phyloP scores from a whole-genome alignment of 1,140 invertebrate species.

The Panagrolaimus sp. region DNA sequence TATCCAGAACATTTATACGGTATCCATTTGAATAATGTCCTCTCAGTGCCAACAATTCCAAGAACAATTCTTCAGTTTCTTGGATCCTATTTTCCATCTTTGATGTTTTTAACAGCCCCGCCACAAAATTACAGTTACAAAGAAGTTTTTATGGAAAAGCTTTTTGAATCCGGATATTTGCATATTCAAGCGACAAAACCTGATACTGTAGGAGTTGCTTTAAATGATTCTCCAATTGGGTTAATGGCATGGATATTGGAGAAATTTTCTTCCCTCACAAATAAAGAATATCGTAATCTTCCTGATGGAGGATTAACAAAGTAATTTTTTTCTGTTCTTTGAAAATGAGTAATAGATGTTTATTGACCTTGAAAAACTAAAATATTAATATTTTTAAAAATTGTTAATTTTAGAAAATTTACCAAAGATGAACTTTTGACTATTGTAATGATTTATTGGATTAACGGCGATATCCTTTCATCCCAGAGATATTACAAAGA shows the following conservation, averaged over 20 bases:
- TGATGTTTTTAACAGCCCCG: background rate
- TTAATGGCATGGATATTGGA: slow-evolving; percentile 9
- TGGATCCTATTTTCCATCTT: background rate
- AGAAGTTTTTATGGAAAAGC: background rate
- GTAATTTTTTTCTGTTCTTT: too few species aligned
- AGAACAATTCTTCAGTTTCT: slow-evolving; percentile 32
- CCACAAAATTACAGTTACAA: background rate
- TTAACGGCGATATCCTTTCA: background rate
- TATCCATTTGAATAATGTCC: slow-evolving; percentile 69
- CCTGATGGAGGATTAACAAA: background rate
- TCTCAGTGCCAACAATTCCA: slow-evolving; percentile 58
- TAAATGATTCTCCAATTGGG: slow-evolving; percentile 15
- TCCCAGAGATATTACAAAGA: slow-evolving; percentile 17
- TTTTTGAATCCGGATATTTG: slow-evolving; percentile 14
- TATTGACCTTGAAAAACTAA: too few species aligned
- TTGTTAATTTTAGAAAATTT: background rate
- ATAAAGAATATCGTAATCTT: background rate
- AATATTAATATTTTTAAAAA: too few species aligned
- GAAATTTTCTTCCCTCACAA: slow-evolving; percentile 2
- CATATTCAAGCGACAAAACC: slow-evolving; percentile 19
- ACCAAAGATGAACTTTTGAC: slow-evolving; percentile 14
- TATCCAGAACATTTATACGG: slow-evolving; percentile 64
- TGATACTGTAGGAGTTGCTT: slow-evolving; percentile 17
- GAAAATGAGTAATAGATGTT: too few species aligned
- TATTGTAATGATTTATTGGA: slow-evolving; percentile 11